Percentiles rank a stretch among this genome's conserved stretches.
phyloP scores from a whole-genome alignment of 2,888 invertebrate genomes.

The Altica lythri region DNA sequence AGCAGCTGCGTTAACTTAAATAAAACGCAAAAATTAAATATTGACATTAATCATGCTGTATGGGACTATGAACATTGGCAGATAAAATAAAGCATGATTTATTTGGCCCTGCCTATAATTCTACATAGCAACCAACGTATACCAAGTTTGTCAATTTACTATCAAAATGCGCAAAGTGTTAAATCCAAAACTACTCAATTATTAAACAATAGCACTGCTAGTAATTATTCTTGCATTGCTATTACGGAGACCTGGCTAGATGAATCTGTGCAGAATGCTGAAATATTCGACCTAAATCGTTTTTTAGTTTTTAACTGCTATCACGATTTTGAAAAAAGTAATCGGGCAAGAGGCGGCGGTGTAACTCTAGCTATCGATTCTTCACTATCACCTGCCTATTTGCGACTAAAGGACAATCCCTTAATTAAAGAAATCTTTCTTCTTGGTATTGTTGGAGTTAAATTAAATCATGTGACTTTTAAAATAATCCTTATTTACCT shows the following conservation, averaged over 20 bases:
- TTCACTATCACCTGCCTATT: too few relatives aligned
- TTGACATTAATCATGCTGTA: background rate
- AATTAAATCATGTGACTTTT: too few relatives aligned
- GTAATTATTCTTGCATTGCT: background rate
- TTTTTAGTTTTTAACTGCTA: background rate
- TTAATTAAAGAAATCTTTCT: too few relatives aligned
- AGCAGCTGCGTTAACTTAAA: background rate
- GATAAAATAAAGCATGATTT: too few relatives aligned
- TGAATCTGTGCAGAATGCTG: background rate
- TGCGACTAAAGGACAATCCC: too few relatives aligned
- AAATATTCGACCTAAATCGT: background rate
- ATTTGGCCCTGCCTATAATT: too few relatives aligned
- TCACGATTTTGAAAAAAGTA: too few relatives aligned
- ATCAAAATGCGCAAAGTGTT: background rate
- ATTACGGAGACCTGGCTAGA: background rate
- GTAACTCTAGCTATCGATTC: too few relatives aligned
- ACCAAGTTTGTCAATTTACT: background rate
- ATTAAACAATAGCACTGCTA: background rate
- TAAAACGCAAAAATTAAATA: background rate
- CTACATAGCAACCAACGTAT: too few relatives aligned
- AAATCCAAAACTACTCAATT: background rate
- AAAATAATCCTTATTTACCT: too few relatives aligned
- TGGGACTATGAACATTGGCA: background rate
- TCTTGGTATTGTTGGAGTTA: too few relatives aligned
- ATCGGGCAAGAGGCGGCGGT: too few relatives aligned